These are phyloP conservation scores for Crenuchus spilurus DNA, from an alignment of 2,797 vertebrate genomes.

Conservation along the genomic window DNA sequence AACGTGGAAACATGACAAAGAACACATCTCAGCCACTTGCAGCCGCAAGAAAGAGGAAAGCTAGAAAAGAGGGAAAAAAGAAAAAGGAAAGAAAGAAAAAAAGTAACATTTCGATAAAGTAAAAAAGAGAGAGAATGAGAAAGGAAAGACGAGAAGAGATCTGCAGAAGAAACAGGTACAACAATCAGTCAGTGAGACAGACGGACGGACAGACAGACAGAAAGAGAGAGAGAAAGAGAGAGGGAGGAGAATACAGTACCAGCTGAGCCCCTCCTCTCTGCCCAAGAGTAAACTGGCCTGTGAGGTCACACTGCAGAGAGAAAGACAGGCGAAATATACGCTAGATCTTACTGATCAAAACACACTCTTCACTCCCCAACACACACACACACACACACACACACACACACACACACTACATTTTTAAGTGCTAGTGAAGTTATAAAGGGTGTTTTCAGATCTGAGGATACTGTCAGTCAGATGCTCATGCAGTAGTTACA, in stretches of 20 bases:
- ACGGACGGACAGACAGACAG: slow-evolving; percentile 4
- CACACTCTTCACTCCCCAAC: neutral
- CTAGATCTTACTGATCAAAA: slow-evolving; percentile 46
- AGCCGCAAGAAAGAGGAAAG: slow-evolving; percentile 9
- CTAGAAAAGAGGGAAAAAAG: neutral
- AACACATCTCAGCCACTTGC: slow-evolving; percentile 1
- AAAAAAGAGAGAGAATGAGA: neutral
- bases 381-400: neutral
- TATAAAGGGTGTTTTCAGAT: neutral
- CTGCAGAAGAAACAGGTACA: neutral
- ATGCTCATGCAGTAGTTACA: slow-evolving; percentile 9
- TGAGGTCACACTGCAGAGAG: slow-evolving; percentile 78
- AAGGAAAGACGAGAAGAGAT: neutral
- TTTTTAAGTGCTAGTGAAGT: neutral
- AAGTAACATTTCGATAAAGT: neutral
- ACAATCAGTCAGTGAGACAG: slow-evolving; percentile 6
- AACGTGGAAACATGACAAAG: slow-evolving; percentile 14
- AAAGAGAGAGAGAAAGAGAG: slow-evolving; percentile 31
- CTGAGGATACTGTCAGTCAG: neutral
- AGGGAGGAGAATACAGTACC: slow-evolving; percentile 78
- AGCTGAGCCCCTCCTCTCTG: slow-evolving; percentile 86
- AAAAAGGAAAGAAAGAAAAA: neutral
- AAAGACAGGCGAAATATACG: slow-evolving; percentile 54
- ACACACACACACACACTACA: slow-evolving; percentile 6
- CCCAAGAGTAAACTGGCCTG: slow-evolving; percentile 85